Evolutionary conservation across 2,113 vertebrate genomes (phyloP).

Genomic region (Crotalus helleri): DNA sequence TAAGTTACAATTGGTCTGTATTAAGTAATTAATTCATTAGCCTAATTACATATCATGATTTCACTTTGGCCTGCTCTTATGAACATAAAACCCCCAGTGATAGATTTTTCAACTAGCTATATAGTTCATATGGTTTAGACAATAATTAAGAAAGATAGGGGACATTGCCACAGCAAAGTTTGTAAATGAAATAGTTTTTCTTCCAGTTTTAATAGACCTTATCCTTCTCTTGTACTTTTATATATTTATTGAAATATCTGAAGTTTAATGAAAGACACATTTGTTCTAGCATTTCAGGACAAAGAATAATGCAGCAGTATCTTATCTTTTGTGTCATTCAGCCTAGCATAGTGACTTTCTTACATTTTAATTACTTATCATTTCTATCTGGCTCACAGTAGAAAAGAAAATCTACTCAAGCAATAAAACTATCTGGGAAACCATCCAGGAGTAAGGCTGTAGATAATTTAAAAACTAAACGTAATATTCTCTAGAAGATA

Average conservation of each 20-base stretch:
- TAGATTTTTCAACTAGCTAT: background rate
- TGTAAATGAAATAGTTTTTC: constrained; percentile 7
- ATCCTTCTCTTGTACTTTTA: constrained; percentile 12
- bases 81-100: background rate
- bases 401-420: constrained; percentile 48
- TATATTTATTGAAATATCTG: constrained; percentile 1
- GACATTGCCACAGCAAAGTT: constrained; percentile 6
- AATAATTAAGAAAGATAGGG: background rate
- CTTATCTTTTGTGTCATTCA: background rate
- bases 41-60: background rate
- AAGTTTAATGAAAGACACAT: constrained; percentile 31
- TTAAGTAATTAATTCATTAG: background rate
- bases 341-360: constrained; percentile 21
- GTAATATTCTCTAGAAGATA: constrained; percentile 48
- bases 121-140: background rate
- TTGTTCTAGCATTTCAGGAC: constrained; percentile 19
- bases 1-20: background rate
- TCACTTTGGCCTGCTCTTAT: background rate
- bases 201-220: constrained; percentile 30
- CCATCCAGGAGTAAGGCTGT: constrained; percentile 44
- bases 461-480: constrained; percentile 60
- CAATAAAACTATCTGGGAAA: constrained; percentile 49
- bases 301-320: background rate
- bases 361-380: constrained; percentile 28
- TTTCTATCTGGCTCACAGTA: constrained; percentile 44